Evolutionary conservation across 2,113 vertebrate species (phyloP), one percentile per base, ranked within the genome.

Genomic region (Catharus minimus): DNA sequence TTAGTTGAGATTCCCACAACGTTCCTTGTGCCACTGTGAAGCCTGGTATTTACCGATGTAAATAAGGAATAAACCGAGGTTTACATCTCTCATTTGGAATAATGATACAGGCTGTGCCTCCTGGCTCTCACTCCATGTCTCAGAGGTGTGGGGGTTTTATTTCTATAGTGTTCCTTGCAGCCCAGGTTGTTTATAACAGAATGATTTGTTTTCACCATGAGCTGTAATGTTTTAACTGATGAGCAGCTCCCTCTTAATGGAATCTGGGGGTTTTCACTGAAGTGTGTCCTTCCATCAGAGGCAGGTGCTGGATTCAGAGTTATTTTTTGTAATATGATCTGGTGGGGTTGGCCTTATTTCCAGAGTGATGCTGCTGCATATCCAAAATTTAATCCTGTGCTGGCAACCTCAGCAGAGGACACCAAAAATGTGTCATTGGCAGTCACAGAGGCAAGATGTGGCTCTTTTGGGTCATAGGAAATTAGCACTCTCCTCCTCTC

Each of bases 61-160:
- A 95, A 93, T 79, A 93, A 95, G 93, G 78, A 88, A 60, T 65
- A 86, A 94, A 93, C 0, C 1, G 57, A 91, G 88, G 53, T 18
- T 90, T 88, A 56, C 61, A 19, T 28, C n/a, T 83, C 86, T 95
- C 56, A 43, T 81, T 95, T 86, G 86, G 73, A 72, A 78, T 95
- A 90, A 94, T 20, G 76, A 77, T 74, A 14, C 36, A 75, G 68
- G 38, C 72, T 94, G n/a, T 86, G 86, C 80, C 5, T 36, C 85
- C 84, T 77, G 88, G 56, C 67, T 57, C 52, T 76, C 1, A 1
- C 58, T 79, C 50, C 0, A 0, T 64, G 32, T 71, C 80, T 88
- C 27, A 1, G 90, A 80, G 82, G 82, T 67, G 75, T 55, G 90
- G 76, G 88, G 79, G 52, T 36, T 82, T 84, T 66, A 61, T 74